Evolutionary conservation across 1,140 invertebrate genomes (phyloP), one percentile per base, ranked within the genome.

Genomic region (Bombus consobrinus): DNA sequence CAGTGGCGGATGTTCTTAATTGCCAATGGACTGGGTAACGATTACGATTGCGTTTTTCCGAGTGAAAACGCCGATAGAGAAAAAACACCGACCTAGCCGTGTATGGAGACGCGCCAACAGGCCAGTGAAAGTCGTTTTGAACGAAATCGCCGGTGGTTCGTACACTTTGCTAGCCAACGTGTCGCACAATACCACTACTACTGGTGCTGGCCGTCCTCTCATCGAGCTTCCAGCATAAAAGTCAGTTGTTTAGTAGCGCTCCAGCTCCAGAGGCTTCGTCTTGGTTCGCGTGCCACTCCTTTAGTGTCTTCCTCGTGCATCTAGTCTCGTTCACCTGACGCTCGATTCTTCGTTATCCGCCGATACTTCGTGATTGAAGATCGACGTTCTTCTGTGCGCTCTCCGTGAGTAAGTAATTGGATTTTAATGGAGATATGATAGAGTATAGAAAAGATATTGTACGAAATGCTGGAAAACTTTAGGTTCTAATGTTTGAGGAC

Each of bases 241-340:
- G 84, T 92, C 92, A 88, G 91, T 93, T 91, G 90, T 92, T 92
- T 92, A 91, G 92, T 92, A 86, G 86, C 86, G 85, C 76, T 92
- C 89, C 87, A 78, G 71, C 88, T 79, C 76, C 89, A 77, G 83
- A 81, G 76, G 88, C 79, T 64, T 89, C 79, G 88, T 85, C 83
- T 89, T 66, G 37, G 73, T 59, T 43, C 73, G 68, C 53, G 79
- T 72, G 64, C 64, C 84, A 81, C 80, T 89, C 84, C 72, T 83
- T 4, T 10, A 4, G 77, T 41, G 12, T 74, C 47, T 34, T 18
- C 57, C 37, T 76, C 69, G 25, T 53, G 37, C 57, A 34, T 53
- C 41, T 13, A 78, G 66, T 82, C 69, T 64, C 78, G 25, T 64
- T 62, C 9, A 25, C 8, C 28, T 34, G 75, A n/a, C 18, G 32